Evolutionary conservation across 2,888 invertebrate genomes (phyloP).

Genomic region (Lepidocyrtoides sp.): DNA sequence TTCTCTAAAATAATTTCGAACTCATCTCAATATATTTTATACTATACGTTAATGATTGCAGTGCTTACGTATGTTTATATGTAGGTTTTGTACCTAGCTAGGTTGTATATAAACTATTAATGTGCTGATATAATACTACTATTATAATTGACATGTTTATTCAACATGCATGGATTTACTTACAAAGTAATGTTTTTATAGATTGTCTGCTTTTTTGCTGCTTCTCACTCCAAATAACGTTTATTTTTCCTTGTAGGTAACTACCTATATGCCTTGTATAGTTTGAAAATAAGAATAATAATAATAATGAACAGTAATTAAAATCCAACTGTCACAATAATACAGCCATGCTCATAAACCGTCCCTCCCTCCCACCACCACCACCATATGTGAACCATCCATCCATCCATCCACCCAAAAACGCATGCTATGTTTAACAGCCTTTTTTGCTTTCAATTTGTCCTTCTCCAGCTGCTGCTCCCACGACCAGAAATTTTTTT

Average conservation of each 20-base stretch:
- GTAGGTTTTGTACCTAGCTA: not conserved
- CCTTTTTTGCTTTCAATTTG: not conserved
- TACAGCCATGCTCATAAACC: not conserved
- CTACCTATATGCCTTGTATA: not conserved
- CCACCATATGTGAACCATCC: not conserved
- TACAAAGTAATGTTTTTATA: not conserved
- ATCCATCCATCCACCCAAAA: not conserved
- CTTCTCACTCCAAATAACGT: not conserved
- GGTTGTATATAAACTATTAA: not conserved
- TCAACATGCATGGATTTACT: not conserved
- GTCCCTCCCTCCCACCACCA: not conserved
- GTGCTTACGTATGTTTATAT: not conserved
- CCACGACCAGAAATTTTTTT: not conserved
- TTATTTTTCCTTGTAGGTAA: not conserved
- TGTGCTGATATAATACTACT: not conserved
- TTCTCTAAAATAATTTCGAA: not conserved
- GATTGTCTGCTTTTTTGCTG: not conserved
- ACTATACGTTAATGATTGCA: not conserved
- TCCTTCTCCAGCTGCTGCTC: not conserved
- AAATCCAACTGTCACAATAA: slow-evolving; percentile 25
- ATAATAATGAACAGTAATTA: not conserved
- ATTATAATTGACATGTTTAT: too few species aligned
- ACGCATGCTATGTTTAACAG: not conserved
- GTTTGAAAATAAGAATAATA: not conserved
- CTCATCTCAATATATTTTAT: too few species aligned